Evolutionary conservation across 2,797 vertebrate genomes (phyloP), one percentile per base, ranked within the genome.

Genomic region (Microctenopoma lineatum): DNA sequence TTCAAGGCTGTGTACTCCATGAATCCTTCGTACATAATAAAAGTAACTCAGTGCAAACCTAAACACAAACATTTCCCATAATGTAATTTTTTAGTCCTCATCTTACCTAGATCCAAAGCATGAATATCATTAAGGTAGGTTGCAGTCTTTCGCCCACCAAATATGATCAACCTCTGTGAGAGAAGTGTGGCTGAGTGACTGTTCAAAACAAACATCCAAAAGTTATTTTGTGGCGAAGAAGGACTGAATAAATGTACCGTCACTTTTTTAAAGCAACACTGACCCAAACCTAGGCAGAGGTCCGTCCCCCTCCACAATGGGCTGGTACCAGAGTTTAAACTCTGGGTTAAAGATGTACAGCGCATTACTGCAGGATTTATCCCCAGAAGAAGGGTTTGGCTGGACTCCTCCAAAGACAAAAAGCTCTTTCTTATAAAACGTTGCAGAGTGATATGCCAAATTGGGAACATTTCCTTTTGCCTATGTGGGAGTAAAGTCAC

Each of bases 331-430:
- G 68, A 98, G 93, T 85, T 95, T 94, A 90, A 93, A 95, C 70
- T 97, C 96, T 7, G 96, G 95, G 87, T 95, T 98, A 69, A 96
- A 98, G 87, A 97, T 92, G 83, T 95, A 96, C 29, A 98, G 91
- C 6, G 90, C 53, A n/a, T 96, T 96, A 72, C 95, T 96, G 90
- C 95, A 96, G 36, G 74, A 66, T 62, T 90, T 93, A 25, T 81
- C 88, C 46, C 84, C 88, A 0, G 90, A 83, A 5, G 83, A 67
- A 27, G 70, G 80, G 59, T 88, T 88, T 6, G 91, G 90, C 39
- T 90, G 92, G 67, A 95, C 75, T 4, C 96, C 96, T 18, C 96
- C 96, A 1, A 98, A 98, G 21, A 97, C 92, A 85, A 95, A 97
- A 25, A 97, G 95, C 84, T 98, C 96, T 44, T 92, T 94, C 77